A percentile compares a stretch with the other conserved stretches of the same genome.
These are phyloP conservation scores for Hippopotamyrus pictus DNA, from an alignment of 2,797 vertebrate genomes.

Conservation along the genomic window DNA sequence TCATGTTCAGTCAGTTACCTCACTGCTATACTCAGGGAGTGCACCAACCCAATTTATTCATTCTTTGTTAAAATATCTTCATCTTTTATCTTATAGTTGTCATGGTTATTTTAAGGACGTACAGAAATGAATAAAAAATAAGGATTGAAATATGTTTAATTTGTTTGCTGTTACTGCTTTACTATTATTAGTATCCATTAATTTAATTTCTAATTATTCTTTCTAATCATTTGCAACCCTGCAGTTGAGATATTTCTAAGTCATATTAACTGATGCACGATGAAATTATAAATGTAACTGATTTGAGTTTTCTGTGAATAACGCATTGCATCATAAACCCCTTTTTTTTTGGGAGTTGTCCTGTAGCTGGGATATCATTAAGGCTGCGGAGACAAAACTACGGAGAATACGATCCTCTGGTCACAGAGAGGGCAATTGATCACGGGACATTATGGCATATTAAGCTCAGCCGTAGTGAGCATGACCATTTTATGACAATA, in stretches of 20 bases:
- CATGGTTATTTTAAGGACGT: background rate
- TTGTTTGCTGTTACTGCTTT: background rate
- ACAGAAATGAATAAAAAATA: background rate
- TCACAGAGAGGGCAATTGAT: background rate
- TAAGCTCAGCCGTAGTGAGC: background rate
- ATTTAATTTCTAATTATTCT: background rate
- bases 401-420: background rate
- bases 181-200: background rate
- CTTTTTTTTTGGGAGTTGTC: background rate
- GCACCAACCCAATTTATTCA: background rate
- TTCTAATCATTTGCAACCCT: background rate
- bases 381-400: background rate
- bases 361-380: background rate
- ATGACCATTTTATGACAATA: background rate
- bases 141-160: background rate
- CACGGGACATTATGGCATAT: background rate
- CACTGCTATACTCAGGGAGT: background rate
- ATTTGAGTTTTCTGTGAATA: background rate
- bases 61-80: background rate
- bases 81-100: background rate
- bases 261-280: background rate
- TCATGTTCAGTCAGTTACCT: background rate
- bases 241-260: background rate
- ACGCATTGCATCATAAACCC: background rate
- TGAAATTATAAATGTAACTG: background rate